A percentile compares a stretch with the other conserved stretches of the same genome.
phyloP scores from a whole-genome alignment of 2,888 invertebrate species.

The Drosophila kambysellisi region DNA sequence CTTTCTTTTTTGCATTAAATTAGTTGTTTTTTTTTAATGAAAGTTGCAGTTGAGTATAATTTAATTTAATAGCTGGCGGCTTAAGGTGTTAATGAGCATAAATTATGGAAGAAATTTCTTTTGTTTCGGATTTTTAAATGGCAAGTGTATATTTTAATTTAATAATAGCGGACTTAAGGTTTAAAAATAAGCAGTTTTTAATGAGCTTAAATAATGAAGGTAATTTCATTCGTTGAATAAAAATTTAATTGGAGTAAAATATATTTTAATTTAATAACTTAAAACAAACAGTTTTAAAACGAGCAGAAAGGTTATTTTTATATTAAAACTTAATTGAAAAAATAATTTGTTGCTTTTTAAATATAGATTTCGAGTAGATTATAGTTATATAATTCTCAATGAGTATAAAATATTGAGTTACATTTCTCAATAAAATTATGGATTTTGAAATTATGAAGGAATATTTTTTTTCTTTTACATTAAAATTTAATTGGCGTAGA shows the following conservation, averaged over 20 bases:
- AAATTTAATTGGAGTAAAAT: neutral
- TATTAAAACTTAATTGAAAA: too few species aligned
- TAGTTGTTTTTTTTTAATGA: neutral
- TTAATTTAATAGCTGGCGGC: neutral
- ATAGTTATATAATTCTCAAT: too few species aligned
- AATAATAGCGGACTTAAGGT: neutral
- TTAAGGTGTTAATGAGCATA: neutral
- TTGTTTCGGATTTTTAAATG: neutral
- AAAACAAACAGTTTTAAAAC: neutral
- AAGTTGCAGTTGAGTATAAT: neutral
- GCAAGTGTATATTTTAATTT: neutral
- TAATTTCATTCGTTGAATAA: neutral
- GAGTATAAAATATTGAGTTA: too few species aligned
- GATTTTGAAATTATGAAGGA: too few species aligned
- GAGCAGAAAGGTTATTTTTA: neutral
- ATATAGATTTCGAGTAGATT: too few species aligned
- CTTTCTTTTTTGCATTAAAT: neutral
- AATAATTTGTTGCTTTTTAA: too few species aligned
- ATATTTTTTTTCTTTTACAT: too few species aligned
- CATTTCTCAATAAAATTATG: too few species aligned
- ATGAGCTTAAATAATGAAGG: neutral
- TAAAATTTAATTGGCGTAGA: too few species aligned
- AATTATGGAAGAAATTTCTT: neutral
- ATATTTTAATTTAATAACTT: neutral
- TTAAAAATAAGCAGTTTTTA: neutral